A percentile compares a stretch with the other conserved stretches of the same genome.
phyloP scores from a whole-genome alignment of 2,888 invertebrate genomes.

The Latheticus oryzae region DNA sequence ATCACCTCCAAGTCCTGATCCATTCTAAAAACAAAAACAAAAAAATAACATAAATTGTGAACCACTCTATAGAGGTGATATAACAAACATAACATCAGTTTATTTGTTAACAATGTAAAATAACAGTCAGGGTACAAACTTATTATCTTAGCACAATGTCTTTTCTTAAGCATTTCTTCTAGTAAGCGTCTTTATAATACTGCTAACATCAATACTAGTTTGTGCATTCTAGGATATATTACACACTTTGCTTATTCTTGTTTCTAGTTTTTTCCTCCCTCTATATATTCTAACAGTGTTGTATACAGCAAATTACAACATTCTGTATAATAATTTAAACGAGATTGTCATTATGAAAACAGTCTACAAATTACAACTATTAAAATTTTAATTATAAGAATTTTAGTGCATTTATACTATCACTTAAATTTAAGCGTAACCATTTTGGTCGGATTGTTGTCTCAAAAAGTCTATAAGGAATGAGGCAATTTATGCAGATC shows the following conservation, averaged over 20 bases:
- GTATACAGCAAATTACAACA: too few relatives aligned
- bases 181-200: constrained; percentile 44
- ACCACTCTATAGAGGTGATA: constrained; percentile 61
- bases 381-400: constrained; percentile 4
- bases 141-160: constrained; percentile 53
- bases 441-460: constrained; percentile 29
- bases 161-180: constrained; percentile 38
- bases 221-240: constrained; percentile 17
- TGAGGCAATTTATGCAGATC: background rate
- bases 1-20: constrained; percentile 82
- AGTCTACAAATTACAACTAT: constrained; percentile 42
- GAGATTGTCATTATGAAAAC: constrained; percentile 52
- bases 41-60: constrained; percentile 67
- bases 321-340: too few relatives aligned
- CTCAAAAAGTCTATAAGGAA: too few relatives aligned
- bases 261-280: constrained; percentile 26
- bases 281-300: too few relatives aligned
- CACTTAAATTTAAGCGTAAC: constrained; percentile 29
- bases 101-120: constrained; percentile 47
- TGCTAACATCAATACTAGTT: constrained; percentile 44
- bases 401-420: constrained; percentile 39
- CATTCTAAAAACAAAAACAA: constrained; percentile 82
- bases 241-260: constrained; percentile 33
- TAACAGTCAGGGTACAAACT: constrained; percentile 40
- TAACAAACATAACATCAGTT: constrained; percentile 49